Base-by-base conservation (phyloP, 2,113 vertebrate species). In the Illadopsis cleaveri region DNA sequence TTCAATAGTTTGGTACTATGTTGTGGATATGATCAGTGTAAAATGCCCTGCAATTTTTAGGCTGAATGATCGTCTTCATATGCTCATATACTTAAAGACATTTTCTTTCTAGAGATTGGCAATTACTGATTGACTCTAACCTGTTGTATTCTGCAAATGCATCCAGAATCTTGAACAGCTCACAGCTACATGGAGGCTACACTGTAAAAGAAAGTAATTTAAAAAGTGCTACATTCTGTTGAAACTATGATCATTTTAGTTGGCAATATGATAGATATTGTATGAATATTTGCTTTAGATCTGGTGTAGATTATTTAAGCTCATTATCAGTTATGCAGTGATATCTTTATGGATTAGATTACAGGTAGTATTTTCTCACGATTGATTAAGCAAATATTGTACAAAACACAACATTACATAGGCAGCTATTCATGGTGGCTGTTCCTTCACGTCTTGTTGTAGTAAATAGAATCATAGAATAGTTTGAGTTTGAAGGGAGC, bases 211-310 rank as follows among this genome's bases (percentile, higher is more conserved):
- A 47, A 31, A 78, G 11, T 50, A 0, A n/a, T 44, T 76, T 56
- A 0, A 14, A 11, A 85, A 85, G 30, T 0, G 0, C 33, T 57
- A 2, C 35, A 4, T 72, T 60, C 54, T 82, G 9, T 38, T 40
- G 28, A 65, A 81, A 15, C 25, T 61, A 3, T 48, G n/a, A 16
- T 51, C 27, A 70, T 78, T 54, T 58, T 76, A 38, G 15, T 38
- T 40, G 47, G 75, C 33, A 61, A 50, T 57, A 14, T 2, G 0
- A 6, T 57, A 33, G 37, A 2, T 69, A 14, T 11, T 27, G 28
- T 51, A 25, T 22, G 24, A 70, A 60, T 64, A 57, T 48, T 31
- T 31, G 16, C 21, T 73, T 69, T 73, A 51, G 48, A 53, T 51
- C 47, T 64, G 45, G 31, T 35, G 11, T 37, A 37, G 45, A 12